Evolutionary conservation across 2,888 invertebrate species (phyloP), one percentile per base, ranked within the genome.

Genomic region (Ochropacha duplaris): DNA sequence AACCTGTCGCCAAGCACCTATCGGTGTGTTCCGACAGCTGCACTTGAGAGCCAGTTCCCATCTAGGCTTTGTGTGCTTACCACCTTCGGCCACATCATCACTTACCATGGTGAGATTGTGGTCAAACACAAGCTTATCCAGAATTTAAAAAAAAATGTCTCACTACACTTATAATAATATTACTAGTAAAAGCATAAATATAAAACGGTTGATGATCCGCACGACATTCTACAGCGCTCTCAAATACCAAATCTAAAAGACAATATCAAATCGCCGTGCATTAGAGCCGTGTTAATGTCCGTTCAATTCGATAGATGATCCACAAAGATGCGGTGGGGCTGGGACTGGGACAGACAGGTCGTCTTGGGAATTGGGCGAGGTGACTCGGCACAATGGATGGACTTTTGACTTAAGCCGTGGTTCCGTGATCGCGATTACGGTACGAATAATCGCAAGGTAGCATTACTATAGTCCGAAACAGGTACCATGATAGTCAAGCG

Each of bases 281-380:
- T 54, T 64, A 64, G 44, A 44, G 59, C 26, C 66, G 60, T 64
- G 54, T 49, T 54, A 39, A 9, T 34, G 51, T 51, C 60, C 60
- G 63, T 52, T 62, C 39, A 28, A 60, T 52, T 62, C 39, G 31
- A 60, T 57, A 58, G 63, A 64, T 68, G 62, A 60, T 58, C 61
- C 55, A 74, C 64, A 74, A 65, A 66, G 74, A 81, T 77, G 69
- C 64, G 71, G 69, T 61, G 76, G 60, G 67, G 65, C 66, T 65
- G 71, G n/a, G 9, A 9, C 76, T n/a, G n/a, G n/a, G n/a, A n/a
- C n/a, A n/a, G n/a, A 69, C 71, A 68, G 74, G 72, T 74, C 77
- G 82, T 75, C 82, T 78, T 84, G 83, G 79, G 83, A 84, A 84
- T 76, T 75, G 74, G 74, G 70, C 69, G 72, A 67, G 57, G 76